Evolutionary conservation across 2,113 vertebrate genomes (phyloP).

Genomic region (Misgurnus anguillicaudatus): DNA sequence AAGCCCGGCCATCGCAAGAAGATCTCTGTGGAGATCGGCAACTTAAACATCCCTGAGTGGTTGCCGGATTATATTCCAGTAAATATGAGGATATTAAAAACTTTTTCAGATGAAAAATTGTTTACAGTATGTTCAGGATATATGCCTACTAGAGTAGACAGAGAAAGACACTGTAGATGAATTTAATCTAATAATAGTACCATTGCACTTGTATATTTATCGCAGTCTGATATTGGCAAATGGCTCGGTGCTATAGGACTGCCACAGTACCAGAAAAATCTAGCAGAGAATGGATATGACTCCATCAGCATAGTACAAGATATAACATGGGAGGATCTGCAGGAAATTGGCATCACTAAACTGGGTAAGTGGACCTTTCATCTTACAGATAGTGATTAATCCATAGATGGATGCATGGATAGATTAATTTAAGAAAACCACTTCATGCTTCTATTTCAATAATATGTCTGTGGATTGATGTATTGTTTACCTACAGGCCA

Average conservation of each 20-base stretch:
- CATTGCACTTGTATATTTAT: background rate
- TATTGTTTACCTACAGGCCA: conserved; percentile 81
- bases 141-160: background rate
- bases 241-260: conserved; percentile 92
- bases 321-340: conserved; percentile 95
- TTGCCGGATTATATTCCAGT: conserved; percentile 93
- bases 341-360: conserved; percentile 95
- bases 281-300: conserved; percentile 92
- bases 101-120: background rate
- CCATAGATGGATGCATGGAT: too few relatives aligned
- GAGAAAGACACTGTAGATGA: background rate
- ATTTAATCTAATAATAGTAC: background rate
- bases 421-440: too few relatives aligned
- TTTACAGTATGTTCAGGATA: background rate
- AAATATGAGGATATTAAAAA: conserved; percentile 49
- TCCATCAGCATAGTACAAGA: conserved; percentile 90
- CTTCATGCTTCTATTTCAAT: too few relatives aligned
- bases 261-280: conserved; percentile 91
- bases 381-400: too few relatives aligned
- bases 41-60: conserved; percentile 91
- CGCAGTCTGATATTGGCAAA: conserved; percentile 85
- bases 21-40: conserved; percentile 89
- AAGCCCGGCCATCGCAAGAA: conserved; percentile 97
- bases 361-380: conserved; percentile 79
- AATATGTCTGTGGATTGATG: conserved; percentile 1